Conservation (phyloP, 2,888 invertebrate species). For the Epirrita christyi region DNA sequence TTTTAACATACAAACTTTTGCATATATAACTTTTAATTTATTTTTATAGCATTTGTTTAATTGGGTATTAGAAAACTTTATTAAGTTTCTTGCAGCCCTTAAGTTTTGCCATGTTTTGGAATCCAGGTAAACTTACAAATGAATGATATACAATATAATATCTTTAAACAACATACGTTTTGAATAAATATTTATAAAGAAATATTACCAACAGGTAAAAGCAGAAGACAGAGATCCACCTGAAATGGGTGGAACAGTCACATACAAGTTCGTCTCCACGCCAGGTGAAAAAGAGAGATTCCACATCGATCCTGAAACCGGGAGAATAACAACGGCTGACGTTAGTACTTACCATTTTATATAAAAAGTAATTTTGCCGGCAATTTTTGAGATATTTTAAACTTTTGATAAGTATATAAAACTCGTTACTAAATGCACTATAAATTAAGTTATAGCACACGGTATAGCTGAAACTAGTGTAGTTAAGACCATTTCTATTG, state of each 20-base stretch:
- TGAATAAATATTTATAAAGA: neutral
- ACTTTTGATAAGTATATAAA: too few species aligned
- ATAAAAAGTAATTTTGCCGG: too few species aligned
- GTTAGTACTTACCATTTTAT: constrained; percentile 67
- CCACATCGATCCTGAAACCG: constrained; percentile 90
- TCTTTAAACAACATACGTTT: neutral
- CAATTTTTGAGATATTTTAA: too few species aligned
- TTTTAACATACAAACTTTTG: too few species aligned
- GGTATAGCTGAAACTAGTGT: constrained; percentile 42
- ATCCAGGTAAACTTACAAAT: neutral
- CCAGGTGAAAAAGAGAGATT: constrained; percentile 91
- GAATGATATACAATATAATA: too few species aligned
- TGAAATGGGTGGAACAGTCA: constrained; percentile 91
- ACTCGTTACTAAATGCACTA: neutral
- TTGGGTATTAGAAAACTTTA: neutral
- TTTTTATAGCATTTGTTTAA: too few species aligned
- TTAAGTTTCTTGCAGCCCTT: neutral
- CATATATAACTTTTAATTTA: too few species aligned
- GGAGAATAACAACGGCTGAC: constrained; percentile 90
- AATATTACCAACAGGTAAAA: constrained; percentile 78
- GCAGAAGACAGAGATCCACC: constrained; percentile 90
- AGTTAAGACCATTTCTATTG: constrained; percentile 37
- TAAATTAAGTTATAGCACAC: constrained; percentile 27
- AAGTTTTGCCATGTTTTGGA: neutral
- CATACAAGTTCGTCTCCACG: constrained; percentile 92